Conservation (phyloP, 2,888 invertebrate genomes). For the Lumbricus terrestris region DNA sequence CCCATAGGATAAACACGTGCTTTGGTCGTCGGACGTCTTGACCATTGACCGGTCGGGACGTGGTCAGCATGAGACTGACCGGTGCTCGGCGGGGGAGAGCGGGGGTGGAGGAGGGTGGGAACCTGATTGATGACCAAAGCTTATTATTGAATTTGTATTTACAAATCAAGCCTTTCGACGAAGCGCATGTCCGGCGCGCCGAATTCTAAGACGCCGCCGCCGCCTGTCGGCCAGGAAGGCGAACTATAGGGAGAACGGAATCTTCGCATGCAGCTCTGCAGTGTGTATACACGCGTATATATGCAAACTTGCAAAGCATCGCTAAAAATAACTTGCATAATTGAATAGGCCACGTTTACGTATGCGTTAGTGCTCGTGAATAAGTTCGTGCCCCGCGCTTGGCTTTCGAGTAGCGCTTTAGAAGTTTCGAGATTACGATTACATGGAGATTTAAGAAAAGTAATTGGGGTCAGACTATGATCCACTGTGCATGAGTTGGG, state of each 20-base stretch:
- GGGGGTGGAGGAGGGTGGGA: not conserved
- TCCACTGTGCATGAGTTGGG: too few species aligned
- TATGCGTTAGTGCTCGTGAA: too few species aligned
- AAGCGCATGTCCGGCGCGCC: not conserved
- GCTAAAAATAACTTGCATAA: too few species aligned
- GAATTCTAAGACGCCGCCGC: not conserved
- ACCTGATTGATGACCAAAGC: conserved; percentile 3
- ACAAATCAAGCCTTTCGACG: not conserved
- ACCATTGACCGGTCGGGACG: conserved; percentile 16
- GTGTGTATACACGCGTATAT: not conserved
- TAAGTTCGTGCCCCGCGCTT: too few species aligned
- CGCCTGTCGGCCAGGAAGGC: not conserved
- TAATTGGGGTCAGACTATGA: too few species aligned
- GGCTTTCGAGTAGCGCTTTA: too few species aligned
- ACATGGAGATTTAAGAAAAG: too few species aligned
- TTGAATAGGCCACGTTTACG: too few species aligned
- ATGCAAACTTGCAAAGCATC: not conserved
- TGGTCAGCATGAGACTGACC: conserved; percentile 13
- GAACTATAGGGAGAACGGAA: not conserved
- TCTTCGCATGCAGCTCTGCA: not conserved
- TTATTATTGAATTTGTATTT: conserved; percentile 17
- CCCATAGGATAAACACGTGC: conserved; percentile 10
- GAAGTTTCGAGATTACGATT: too few species aligned
- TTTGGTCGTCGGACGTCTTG: not conserved
- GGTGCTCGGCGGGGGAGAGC: too few species aligned